These are phyloP conservation scores for Onthophagus taurus DNA, from an alignment of 1,140 invertebrate species.

Conservation along the genomic window DNA sequence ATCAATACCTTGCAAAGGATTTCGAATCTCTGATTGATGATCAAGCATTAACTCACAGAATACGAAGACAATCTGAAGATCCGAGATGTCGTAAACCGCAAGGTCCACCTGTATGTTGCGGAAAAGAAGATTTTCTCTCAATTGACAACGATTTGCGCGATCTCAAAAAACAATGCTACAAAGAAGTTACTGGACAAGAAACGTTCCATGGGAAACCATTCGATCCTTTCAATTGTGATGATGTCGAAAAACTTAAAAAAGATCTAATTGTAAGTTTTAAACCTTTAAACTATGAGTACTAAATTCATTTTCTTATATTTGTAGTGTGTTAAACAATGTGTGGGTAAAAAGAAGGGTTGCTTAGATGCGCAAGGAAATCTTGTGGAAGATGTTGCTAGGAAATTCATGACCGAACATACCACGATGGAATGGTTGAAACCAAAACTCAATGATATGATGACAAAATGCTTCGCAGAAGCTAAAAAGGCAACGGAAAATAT, in stretches of 20 bases:
- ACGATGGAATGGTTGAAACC: too few relatives aligned
- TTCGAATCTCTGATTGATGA: too few relatives aligned
- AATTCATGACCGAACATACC: conserved; percentile 26
- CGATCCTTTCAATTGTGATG: conserved; percentile 5
- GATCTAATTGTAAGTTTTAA: conserved; percentile 10
- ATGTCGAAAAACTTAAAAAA: conserved; percentile 8
- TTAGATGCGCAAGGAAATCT: conserved; percentile 29
- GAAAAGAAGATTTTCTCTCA: too few relatives aligned
- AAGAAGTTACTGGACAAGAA: conserved; percentile 8
- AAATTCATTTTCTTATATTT: too few relatives aligned
- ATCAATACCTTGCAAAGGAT: too few relatives aligned
- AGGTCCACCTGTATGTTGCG: too few relatives aligned
- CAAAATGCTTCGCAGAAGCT: not conserved
- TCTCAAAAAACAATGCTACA: conserved; percentile 3
- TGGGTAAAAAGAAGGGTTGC: conserved; percentile 13
- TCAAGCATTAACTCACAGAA: too few relatives aligned
- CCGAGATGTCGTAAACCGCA: too few relatives aligned
- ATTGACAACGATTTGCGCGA: too few relatives aligned
- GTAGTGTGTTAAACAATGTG: conserved; percentile 9
- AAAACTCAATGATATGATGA: too few relatives aligned
- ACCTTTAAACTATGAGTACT: too few relatives aligned
- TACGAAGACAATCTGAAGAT: too few relatives aligned
- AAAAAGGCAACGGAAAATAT: not conserved
- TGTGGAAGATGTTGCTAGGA: conserved; percentile 23
- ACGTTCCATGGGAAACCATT: not conserved